Conservation (phyloP, 1,140 invertebrate species). For the Drosophila seguyi region DNA sequence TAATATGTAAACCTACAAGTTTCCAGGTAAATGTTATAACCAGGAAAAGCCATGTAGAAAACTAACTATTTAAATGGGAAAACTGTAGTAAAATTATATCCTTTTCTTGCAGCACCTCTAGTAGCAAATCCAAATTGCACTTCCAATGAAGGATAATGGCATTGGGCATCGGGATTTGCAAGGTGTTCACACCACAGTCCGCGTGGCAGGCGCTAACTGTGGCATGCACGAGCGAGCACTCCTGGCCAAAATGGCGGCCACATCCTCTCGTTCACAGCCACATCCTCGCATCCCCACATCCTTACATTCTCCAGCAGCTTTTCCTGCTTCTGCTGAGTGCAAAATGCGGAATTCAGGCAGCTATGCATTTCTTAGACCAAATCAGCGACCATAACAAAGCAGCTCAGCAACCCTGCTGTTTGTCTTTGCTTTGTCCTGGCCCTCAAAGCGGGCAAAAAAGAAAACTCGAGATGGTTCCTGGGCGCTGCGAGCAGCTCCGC, state of each 20-base stretch:
- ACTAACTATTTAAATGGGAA: neutral
- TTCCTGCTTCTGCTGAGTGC: conserved; percentile 17
- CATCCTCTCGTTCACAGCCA: conserved; percentile 6
- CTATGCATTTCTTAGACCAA: conserved; percentile 79
- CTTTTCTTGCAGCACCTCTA: neutral
- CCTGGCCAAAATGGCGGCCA: conserved; percentile 55
- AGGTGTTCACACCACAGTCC: conserved; percentile 31
- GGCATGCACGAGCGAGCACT: conserved; percentile 49
- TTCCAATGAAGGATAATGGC: conserved; percentile 10
- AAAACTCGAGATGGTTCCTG: conserved; percentile 40
- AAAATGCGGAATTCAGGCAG: conserved; percentile 75
- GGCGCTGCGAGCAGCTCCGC: neutral
- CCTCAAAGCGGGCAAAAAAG: conserved; percentile 53
- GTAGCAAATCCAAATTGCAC: neutral
- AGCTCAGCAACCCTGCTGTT: conserved; percentile 39
- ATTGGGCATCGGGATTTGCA: conserved; percentile 17
- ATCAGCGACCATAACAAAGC: conserved; percentile 78
- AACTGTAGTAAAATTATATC: neutral
- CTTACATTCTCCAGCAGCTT: conserved; percentile 4
- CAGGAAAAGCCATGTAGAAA: neutral
- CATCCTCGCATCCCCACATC: neutral
- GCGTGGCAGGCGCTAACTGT: conserved; percentile 20
- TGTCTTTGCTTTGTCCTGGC: conserved; percentile 36
- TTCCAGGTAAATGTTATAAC: conserved; percentile 8
- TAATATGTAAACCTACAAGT: neutral